Evolutionary conservation across 2,113 vertebrate genomes (phyloP), one percentile per base, ranked within the genome.

Genomic region (Leptocoma aspasia): DNA sequence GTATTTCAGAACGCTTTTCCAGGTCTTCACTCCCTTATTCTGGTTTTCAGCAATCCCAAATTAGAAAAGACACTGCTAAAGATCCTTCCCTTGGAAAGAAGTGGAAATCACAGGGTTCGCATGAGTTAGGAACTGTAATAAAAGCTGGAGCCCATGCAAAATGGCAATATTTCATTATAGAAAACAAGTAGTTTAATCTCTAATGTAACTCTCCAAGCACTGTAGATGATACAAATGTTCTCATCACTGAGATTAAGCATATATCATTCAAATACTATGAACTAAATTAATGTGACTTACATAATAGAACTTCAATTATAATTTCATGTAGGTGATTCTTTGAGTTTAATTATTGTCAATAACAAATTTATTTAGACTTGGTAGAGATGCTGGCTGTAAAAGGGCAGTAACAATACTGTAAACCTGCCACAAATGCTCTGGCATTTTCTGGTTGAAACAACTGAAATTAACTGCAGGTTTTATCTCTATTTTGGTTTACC

Each of bases 31-130:
- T 94, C 93, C 4, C 17, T 92, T 37, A 35, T 60, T 33, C 24
- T 97, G 54, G 85, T 95, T 53, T 82, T 93, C 30, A 76, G 88
- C 89, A 95, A 94, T 47, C 70, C 86, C 28, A 92, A 45, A 15
- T 13, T 97, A 47, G 52, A 82, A 88, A 93, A 63, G 31, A 4
- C 23, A 49, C 31, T 94, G 11, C 19, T 49, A 20, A 89, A 39
- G 19, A 75, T 81, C 63, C 23, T 90, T 11, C 2, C 19, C 41
- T 73, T 49, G 17, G n/a, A 57, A 49, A 49, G 17, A 39, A 33
- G 5, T 42, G 13, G 50, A 15, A 87, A 57, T 27, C 4, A 6
- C 50, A 92, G 65, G n/a, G 15, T 28, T 59, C 54, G 42, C 39
- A 12, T 31, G 23, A 69, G 11, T 31, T 37, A 87, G 59, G 7